A percentile compares a stretch with the other conserved stretches of the same genome.
These are phyloP conservation scores for Rhadina sibilatrix DNA, from an alignment of 2,113 vertebrate species.

Conservation along the genomic window DNA sequence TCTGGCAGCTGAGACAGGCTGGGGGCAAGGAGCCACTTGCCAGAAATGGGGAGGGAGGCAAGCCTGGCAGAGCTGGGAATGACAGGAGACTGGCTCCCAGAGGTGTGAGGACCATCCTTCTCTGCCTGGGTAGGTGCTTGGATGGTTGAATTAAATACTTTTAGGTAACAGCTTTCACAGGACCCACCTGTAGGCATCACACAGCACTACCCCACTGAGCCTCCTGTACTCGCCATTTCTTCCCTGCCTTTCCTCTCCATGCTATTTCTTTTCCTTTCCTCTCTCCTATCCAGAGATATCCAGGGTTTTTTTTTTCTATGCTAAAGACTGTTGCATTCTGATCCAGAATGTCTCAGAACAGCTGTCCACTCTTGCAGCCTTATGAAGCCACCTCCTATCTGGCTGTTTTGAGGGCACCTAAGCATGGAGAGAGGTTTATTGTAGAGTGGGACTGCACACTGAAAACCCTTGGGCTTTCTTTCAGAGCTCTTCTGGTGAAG, in stretches of 20 bases:
- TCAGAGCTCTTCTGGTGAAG: not conserved
- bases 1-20: not conserved
- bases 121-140: not conserved
- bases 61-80: not conserved
- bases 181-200: not conserved
- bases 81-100: fast-evolving
- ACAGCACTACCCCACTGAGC: not conserved
- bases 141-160: not conserved
- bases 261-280: not conserved
- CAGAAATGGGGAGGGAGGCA: not conserved
- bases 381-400: not conserved
- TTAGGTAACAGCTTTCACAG: not conserved
- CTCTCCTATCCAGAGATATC: not conserved
- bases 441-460: not conserved
- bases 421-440: not conserved
- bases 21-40: not conserved
- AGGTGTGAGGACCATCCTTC: not conserved
- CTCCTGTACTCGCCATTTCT: not conserved
- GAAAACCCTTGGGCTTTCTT: not conserved
- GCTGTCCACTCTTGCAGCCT: not conserved
- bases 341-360: not conserved
- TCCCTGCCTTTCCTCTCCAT: not conserved
- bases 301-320: fast-evolving
- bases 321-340: not conserved
- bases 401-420: not conserved